Conservation (phyloP, 2,797 vertebrate genomes). For the Lophius americanus region DNA sequence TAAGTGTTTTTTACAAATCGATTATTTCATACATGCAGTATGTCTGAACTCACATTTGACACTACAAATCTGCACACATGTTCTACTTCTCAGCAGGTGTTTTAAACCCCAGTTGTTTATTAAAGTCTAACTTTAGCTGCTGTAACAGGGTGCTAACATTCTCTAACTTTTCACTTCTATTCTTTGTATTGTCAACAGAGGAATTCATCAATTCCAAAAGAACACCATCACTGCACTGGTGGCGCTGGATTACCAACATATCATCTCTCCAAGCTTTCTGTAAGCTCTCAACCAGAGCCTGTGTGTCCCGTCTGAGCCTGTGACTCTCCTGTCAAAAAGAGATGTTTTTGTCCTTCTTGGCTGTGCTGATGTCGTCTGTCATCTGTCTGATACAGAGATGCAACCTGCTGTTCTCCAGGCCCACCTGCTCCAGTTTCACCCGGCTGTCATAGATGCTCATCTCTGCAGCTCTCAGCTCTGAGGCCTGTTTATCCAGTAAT, state of each 20-base stretch:
- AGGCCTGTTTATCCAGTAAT: slow-evolving; percentile 31
- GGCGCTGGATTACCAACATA: not conserved
- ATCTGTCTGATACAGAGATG: slow-evolving; percentile 59
- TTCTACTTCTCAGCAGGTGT: not conserved
- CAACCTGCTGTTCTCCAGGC: slow-evolving; percentile 75
- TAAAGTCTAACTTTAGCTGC: slow-evolving; percentile 49
- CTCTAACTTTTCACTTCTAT: slow-evolving; percentile 30
- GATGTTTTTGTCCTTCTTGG: slow-evolving; percentile 33
- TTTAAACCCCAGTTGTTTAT: slow-evolving; percentile 52
- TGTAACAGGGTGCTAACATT: slow-evolving; percentile 23
- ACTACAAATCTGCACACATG: not conserved
- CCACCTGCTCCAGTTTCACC: slow-evolving; percentile 67
- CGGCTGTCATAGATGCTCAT: slow-evolving; percentile 55
- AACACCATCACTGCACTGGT: not conserved
- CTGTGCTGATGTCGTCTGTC: slow-evolving; percentile 45
- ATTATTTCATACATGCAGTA: not conserved
- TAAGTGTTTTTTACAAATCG: not conserved
- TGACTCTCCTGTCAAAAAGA: slow-evolving; percentile 32
- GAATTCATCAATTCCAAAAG: slow-evolving; percentile 14
- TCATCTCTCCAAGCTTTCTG: slow-evolving; percentile 53
- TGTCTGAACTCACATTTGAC: not conserved
- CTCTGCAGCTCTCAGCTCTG: slow-evolving; percentile 63
- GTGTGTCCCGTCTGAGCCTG: slow-evolving; percentile 23
- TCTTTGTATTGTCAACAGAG: slow-evolving; percentile 24
- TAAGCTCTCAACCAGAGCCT: slow-evolving; percentile 33